A percentile compares a stretch with the other conserved stretches of the same genome.
phyloP scores from a whole-genome alignment of 1,140 invertebrate species.

The Alviniconcha marisindica region DNA sequence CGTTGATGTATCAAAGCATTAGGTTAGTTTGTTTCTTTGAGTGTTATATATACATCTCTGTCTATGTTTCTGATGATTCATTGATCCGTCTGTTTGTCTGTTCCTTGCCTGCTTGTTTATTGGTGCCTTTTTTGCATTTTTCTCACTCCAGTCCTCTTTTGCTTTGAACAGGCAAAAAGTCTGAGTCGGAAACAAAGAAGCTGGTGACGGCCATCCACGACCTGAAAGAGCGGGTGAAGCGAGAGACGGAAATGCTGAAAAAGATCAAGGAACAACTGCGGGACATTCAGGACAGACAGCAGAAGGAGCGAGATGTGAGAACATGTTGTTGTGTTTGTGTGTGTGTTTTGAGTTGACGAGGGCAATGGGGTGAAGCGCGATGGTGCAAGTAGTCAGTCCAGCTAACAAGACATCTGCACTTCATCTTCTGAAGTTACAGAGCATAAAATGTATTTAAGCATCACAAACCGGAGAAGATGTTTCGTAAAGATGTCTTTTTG shows the following conservation, averaged over 20 bases:
- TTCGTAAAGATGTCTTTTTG: no score
- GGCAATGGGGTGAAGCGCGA: no score
- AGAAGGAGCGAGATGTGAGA: constrained; percentile 64
- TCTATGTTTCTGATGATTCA: background rate
- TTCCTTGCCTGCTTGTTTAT: background rate
- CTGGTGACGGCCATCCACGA: constrained; percentile 68
- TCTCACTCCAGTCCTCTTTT: background rate
- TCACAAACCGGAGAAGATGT: no score
- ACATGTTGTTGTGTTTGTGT: background rate
- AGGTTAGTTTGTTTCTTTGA: no score
- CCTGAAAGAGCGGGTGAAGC: constrained; percentile 68
- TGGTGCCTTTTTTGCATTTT: background rate
- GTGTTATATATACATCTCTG: background rate
- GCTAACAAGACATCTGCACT: no score
- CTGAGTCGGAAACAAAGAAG: constrained; percentile 68
- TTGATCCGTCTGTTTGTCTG: no score
- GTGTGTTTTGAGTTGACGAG: no score
- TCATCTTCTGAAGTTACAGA: no score
- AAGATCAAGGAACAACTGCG: constrained; percentile 62
- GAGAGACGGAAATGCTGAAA: constrained; percentile 67
- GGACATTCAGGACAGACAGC: constrained; percentile 65
- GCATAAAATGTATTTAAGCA: no score
- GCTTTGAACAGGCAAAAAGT: constrained; percentile 60
- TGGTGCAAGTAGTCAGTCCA: no score
- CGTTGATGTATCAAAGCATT: no score